Evolutionary conservation across 2,113 vertebrate species (phyloP), one percentile per base, ranked within the genome.

Genomic region (Pampusana beccarii): DNA sequence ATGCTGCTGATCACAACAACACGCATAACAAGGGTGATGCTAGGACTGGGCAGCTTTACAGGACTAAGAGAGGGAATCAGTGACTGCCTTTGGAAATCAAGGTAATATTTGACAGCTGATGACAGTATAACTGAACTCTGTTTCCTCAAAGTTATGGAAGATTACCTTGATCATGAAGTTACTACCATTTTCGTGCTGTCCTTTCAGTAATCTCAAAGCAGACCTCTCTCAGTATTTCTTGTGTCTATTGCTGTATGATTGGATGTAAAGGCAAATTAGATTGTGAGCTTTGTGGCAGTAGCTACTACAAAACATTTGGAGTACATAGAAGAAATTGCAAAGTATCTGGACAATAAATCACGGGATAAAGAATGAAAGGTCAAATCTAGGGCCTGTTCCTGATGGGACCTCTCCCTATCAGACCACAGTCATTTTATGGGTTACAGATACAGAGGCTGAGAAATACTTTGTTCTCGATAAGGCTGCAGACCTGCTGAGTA

Each of bases 91-190:
- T 2, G 13, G 86, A 86, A 81, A 72, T 36, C 40, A 78, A 91
- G 92, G 34, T 88, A 93, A 83, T 91, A 81, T 82, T 95, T 93
- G 60, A 28, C 42, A 58, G 93, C 87, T 88, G 31, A 46, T 79
- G 66, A 51, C 21, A 70, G 70, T 33, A 62, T 13, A 87, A 56
- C 23, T 44, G 87, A 90, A 53, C 38, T 87, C 23, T 71, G 17
- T 42, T 89, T 95, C 73, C 29, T 29, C 34, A 64, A 61, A 60
- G 36, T 54, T 80, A 65, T 28, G 31, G 46, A 36, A 92, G 84
- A 64, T 82, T 86, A 93, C 33, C 48, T 73, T 85, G 23, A 42
- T 60, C 29, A 10, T 81, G 14, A 75, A 66, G 17, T 82, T 72
- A 54, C 12, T 74, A 25, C 8, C 1, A 16, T 38, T 90, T 90